Evolutionary conservation across 2,797 vertebrate species (phyloP), one percentile per base, ranked within the genome.

Genomic region (Linurgus olivaceus): DNA sequence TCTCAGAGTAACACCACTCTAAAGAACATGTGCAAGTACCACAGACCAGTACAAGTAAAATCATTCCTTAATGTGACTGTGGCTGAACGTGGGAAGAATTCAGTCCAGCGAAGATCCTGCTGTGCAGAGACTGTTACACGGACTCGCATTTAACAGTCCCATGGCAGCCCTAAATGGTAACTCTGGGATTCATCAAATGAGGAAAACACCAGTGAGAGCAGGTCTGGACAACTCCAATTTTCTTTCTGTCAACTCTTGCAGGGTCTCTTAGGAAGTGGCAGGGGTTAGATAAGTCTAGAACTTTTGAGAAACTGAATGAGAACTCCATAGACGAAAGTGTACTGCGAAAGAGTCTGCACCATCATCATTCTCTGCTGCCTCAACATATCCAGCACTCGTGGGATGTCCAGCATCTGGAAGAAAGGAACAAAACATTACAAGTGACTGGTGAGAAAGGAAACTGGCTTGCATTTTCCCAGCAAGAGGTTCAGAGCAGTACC

Each of bases 331-430:
- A 99, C 98, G 10, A 99, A 99, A 24, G 98, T 99, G 97, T 99
- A 99, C 97, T 99, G 99, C 1, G 98, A 98, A 82, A 99, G 98
- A 2, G 99, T 99, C 98, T 99, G 99, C 93, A 99, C 99, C 99
- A 99, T 98, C 98, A 99, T 97, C 99, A 99, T 99, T 33, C 99
- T 98, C 98, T 99, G 99, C 44, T 98, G 97, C 31, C 99, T 98
- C 86, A 99, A 97, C 97, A 98, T 97, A 75, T 95, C 97, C 97
- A 99, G 98, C 96, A 98, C 98, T 44, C 98, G 98, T 13, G 98
- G 98, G 97, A 99, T 98, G 92, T 99, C 98, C 97, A 99, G 98
- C 96, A 98, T 97, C 99, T 99, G 95, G 25, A 94, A 14, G 11
- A 80, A 94, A 68, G 79, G 45, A 94, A 61, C 38, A 92, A 47